phyloP scores from a whole-genome alignment of 2,888 invertebrate genomes.

The Junonia oenone region DNA sequence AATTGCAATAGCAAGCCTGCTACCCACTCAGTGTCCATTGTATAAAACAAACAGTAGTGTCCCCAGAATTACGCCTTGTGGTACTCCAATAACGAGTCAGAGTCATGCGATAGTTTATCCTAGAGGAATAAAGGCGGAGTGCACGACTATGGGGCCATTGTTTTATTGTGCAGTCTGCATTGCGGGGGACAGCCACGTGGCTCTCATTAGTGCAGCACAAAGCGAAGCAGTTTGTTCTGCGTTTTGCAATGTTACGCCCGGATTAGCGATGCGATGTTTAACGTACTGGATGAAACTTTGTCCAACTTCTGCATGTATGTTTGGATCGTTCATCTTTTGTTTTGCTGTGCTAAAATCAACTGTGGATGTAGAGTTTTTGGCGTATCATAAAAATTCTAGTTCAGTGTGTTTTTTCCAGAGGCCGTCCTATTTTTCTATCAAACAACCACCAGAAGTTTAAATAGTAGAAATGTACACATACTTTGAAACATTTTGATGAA shows the following conservation, averaged over 20 bases:
- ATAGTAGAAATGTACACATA: too few species aligned
- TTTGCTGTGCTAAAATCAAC: not conserved
- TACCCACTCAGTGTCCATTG: constrained; percentile 30
- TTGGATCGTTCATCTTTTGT: constrained; percentile 13
- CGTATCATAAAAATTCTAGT: not conserved
- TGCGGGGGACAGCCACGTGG: constrained; percentile 78
- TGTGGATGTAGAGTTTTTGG: not conserved
- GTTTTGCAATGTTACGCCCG: constrained; percentile 70
- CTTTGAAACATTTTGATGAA: too few species aligned
- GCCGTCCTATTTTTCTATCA: too few species aligned
- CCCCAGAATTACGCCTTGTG: constrained; percentile 52
- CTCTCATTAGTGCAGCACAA: constrained; percentile 75
- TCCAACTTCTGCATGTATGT: constrained; percentile 37
- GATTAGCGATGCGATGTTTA: constrained; percentile 67
- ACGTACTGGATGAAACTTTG: constrained; percentile 63
- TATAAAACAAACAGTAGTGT: constrained; percentile 53
- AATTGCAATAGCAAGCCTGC: not conserved
- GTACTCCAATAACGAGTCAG: constrained; percentile 56
- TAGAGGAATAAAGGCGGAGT: constrained; percentile 70
- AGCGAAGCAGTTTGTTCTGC: constrained; percentile 73
- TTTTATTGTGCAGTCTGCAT: constrained; percentile 78
- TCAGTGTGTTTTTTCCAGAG: not conserved
- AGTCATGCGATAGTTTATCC: constrained; percentile 72
- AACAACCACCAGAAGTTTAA: too few species aligned
- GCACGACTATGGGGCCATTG: constrained; percentile 67